Evolutionary conservation across 2,113 vertebrate genomes (phyloP), one percentile per base, ranked within the genome.

Genomic region (Trematocara variabile): DNA sequence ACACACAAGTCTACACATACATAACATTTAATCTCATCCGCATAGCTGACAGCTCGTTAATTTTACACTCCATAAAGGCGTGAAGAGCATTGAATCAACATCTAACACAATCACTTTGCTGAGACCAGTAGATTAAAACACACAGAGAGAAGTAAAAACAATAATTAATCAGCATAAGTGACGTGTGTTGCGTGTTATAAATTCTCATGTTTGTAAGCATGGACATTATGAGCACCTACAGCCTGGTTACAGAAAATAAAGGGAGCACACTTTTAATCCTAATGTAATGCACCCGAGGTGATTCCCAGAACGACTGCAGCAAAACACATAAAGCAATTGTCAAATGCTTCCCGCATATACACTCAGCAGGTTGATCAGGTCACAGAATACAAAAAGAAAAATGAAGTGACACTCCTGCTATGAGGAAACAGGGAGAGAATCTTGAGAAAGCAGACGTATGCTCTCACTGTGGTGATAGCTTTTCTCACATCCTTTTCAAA

Each of bases 41-140:
- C 85, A 73, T 63, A 81, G 87, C 87, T 63, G 86, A 92, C 93
- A 93, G 92, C 93, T 94, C 89, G 80, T 95, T 92, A 89, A 94
- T 94, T 93, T 92, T 89, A 90, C 92, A 94, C 90, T 90, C 91
- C 82, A 90, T 94, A 86, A 92, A 94, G 83, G 89, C 83, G 81
- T 88, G 90, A 92, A 90, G 87, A 90, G 88, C 90, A 85, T 82
- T 56, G 87, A 90, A 89, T 94, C 91, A 92, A 91, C 93, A 94
- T 85, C 86, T n/a, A 92, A 88, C 90, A 93, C 90, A 91, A 92
- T 88, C 90, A 65, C 83, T 93, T 88, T 92, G 90, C 94, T 91
- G 90, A 94, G 90, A 80, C 73, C 82, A 82, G 89, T 84, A 89
- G 87, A 92, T 88, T 86, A 88, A 91, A 88, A 85, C 80, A 81